phyloP scores from a whole-genome alignment of 2,113 vertebrate genomes.

The Ciconia stormi region DNA sequence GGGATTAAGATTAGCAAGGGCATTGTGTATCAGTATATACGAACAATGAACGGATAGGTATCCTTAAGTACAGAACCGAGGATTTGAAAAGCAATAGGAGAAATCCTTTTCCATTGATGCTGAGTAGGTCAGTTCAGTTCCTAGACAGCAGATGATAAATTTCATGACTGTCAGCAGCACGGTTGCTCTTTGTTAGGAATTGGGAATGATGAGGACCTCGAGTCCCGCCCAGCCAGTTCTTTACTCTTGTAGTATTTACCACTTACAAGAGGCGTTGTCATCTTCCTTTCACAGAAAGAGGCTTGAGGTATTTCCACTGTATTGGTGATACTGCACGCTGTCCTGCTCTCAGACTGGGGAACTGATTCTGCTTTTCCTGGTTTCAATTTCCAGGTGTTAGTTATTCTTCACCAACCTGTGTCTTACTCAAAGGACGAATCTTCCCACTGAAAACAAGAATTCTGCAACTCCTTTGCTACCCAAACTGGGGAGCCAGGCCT shows the following conservation, averaged over 20 bases:
- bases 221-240: neutral
- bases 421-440: neutral
- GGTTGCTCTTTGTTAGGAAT: neutral
- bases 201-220: neutral
- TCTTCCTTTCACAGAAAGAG: neutral
- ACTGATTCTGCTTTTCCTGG: neutral
- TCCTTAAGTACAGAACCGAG: neutral
- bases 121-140: neutral
- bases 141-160: neutral
- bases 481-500: neutral
- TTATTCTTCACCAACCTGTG: neutral
- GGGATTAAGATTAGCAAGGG: neutral
- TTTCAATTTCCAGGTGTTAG: neutral
- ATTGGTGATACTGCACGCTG: rapidly evolving
- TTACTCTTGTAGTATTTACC: neutral
- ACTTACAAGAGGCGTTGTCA: neutral
- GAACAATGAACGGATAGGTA: neutral
- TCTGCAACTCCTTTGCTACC: neutral
- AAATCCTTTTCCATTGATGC: neutral
- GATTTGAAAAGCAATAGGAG: neutral
- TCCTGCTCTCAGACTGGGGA: neutral
- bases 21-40: neutral
- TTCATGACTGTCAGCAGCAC: neutral
- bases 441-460: neutral
- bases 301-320: neutral